Conservation (phyloP, 2,888 invertebrate species). For the Rhimphoctona megacephalus region DNA sequence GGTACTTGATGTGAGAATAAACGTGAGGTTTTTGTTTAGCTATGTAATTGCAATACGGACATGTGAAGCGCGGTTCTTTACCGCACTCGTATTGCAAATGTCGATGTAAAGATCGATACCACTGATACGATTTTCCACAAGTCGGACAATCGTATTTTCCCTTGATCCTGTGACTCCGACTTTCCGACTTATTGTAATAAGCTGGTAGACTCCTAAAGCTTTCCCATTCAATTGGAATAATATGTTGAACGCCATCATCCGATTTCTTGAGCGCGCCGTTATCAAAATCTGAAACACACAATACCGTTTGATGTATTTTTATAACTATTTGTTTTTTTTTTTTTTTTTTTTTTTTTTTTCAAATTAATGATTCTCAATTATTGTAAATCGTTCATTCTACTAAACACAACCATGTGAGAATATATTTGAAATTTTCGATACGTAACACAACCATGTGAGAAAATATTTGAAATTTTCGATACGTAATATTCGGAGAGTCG, state of each 20-base stretch:
- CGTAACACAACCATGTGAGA: no score
- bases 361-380: constrained; percentile 2
- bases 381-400: constrained; percentile 13
- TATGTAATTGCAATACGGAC: constrained; percentile 72
- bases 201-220: constrained; percentile 15
- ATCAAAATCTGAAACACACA: constrained; percentile 49
- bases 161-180: constrained; percentile 21
- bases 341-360: no score
- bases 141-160: constrained; percentile 55
- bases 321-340: not conserved
- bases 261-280: constrained; percentile 31
- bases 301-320: constrained; percentile 13
- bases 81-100: constrained; percentile 82
- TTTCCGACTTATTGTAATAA: constrained; percentile 12
- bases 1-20: constrained; percentile 71
- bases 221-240: constrained; percentile 39
- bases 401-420: not conserved
- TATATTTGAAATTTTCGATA: not conserved
- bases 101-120: constrained; percentile 60
- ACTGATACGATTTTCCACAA: constrained; percentile 63
- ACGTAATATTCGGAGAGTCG: not conserved
- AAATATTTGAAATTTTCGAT: not conserved
- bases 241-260: not conserved
- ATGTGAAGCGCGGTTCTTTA: constrained; percentile 81
- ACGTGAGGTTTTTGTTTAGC: constrained; percentile 72